These are phyloP conservation scores for Cromileptes altivelis DNA, from an alignment of 2,113 vertebrate genomes.

Conservation along the genomic window DNA sequence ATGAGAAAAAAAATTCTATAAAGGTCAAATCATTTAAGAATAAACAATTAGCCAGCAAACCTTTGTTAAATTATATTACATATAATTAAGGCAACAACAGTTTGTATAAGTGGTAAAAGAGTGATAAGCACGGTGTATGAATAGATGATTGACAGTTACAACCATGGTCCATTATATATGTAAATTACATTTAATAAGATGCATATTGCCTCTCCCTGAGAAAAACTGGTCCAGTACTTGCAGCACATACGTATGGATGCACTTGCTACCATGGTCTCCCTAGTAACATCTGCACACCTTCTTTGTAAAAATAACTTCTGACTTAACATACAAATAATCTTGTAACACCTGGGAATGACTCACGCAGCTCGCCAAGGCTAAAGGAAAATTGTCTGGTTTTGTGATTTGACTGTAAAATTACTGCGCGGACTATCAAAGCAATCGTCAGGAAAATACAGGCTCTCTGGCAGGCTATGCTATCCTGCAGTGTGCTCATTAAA, in stretches of 20 bases:
- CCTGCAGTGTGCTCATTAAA: slow-evolving; percentile 11
- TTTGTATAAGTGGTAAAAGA: neutral
- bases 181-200: neutral
- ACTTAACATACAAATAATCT: neutral
- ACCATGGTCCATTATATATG: neutral
- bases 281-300: neutral
- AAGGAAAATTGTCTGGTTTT: neutral
- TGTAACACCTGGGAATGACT: neutral
- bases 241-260: neutral
- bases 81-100: neutral
- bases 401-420: slow-evolving; percentile 1
- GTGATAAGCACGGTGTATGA: neutral
- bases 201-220: neutral
- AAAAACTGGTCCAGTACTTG: neutral
- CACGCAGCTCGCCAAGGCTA: neutral
- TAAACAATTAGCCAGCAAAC: neutral
- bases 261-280: neutral
- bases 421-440: neutral
- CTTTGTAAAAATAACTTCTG: neutral
- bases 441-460: neutral
- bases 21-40: neutral
- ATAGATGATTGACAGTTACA: neutral
- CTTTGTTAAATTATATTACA: neutral
- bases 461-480: neutral
- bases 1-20: neutral